Evolutionary conservation across 2,797 vertebrate genomes (phyloP).

Genomic region (Amblyopsis hoosieri): DNA sequence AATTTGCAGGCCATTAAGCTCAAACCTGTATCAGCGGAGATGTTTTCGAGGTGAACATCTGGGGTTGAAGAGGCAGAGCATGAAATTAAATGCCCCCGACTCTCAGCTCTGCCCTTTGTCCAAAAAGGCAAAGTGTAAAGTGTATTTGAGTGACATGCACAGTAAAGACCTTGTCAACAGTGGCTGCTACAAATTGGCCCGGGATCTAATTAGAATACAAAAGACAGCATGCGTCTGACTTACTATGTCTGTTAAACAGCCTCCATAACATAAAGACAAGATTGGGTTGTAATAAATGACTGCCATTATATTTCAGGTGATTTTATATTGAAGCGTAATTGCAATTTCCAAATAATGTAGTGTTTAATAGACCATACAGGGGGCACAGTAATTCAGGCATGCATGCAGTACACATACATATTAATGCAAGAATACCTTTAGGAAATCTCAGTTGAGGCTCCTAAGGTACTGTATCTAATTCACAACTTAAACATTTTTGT

Average conservation of each 20-base stretch:
- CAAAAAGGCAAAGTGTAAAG: slow-evolving; percentile 68
- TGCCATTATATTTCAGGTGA: neutral
- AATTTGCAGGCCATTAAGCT: slow-evolving; percentile 81
- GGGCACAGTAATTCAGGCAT: no score
- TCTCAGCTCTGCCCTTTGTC: slow-evolving; percentile 73
- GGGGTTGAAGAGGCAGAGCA: slow-evolving; percentile 80
- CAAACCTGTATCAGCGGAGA: slow-evolving; percentile 79
- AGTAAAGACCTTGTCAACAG: slow-evolving; percentile 62
- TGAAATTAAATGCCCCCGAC: slow-evolving; percentile 79
- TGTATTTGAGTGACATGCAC: slow-evolving; percentile 71
- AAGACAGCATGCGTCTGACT: slow-evolving; percentile 49
- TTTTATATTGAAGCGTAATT: slow-evolving; percentile 1
- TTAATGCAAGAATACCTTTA: neutral
- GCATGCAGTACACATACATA: neutral
- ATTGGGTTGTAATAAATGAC: neutral
- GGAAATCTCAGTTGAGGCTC: slow-evolving; percentile 3
- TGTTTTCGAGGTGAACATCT: slow-evolving; percentile 84
- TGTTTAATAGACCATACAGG: no score
- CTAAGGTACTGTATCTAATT: neutral
- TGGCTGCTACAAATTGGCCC: slow-evolving; percentile 60
- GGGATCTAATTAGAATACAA: slow-evolving; percentile 64
- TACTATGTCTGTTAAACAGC: slow-evolving; percentile 37
- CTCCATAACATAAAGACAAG: slow-evolving; percentile 6
- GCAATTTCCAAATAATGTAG: no score
- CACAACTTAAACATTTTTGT: neutral